These are phyloP conservation scores for Polietes domitor DNA, from an alignment of 2,888 invertebrate species.

Conservation along the genomic window DNA sequence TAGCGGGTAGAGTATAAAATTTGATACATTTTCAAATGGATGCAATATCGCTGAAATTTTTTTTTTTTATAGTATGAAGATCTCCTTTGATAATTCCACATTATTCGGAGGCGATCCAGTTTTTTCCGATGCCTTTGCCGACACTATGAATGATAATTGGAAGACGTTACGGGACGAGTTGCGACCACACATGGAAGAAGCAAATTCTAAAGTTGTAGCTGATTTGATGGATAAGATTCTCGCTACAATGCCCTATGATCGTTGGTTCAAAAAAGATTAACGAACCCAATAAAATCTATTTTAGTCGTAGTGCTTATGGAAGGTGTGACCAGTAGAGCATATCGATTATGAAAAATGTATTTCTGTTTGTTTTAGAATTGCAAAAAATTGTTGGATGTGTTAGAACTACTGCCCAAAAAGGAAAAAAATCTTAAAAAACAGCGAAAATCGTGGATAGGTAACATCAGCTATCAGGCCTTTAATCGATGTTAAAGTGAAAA, in stretches of 20 bases:
- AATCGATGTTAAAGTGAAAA: too few species aligned
- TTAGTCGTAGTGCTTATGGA: too few species aligned
- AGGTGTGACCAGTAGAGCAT: too few species aligned
- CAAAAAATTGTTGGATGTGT: too few species aligned
- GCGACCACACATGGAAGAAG: slow-evolving; percentile 39
- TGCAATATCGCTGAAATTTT: not conserved
- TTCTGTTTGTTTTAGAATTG: too few species aligned
- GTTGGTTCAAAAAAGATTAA: slow-evolving; percentile 36
- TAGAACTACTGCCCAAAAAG: too few species aligned
- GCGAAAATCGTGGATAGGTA: too few species aligned
- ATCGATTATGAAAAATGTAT: too few species aligned
- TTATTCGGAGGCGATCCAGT: slow-evolving; percentile 58
- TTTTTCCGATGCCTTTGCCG: slow-evolving; percentile 50
- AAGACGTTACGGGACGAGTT: slow-evolving; percentile 51
- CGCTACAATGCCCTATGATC: slow-evolving; percentile 44
- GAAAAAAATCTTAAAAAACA: too few species aligned
- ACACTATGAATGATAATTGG: slow-evolving; percentile 57
- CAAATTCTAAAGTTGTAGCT: not conserved
- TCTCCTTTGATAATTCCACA: slow-evolving; percentile 42
- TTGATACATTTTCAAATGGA: not conserved
- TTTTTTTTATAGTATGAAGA: slow-evolving; percentile 24
- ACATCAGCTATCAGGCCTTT: too few species aligned
- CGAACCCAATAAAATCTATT: too few species aligned
- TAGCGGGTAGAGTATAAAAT: slow-evolving; percentile 19
- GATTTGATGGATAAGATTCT: slow-evolving; percentile 41